Evolutionary conservation across 2,888 invertebrate genomes (phyloP).

Genomic region (Pandemis corylana): DNA sequence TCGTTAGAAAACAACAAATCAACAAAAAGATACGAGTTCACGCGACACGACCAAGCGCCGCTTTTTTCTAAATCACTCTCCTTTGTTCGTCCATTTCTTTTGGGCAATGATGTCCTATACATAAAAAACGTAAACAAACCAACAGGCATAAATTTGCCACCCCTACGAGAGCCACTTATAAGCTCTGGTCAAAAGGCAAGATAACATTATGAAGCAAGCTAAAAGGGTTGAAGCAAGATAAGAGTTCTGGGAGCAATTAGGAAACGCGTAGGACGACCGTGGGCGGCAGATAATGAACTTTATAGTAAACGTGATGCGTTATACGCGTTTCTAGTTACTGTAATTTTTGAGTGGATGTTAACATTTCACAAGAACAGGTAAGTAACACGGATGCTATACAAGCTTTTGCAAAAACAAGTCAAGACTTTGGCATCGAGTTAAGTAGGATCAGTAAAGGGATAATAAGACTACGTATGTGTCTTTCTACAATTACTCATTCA

Average conservation of each 20-base stretch:
- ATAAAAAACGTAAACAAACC: constrained; percentile 12
- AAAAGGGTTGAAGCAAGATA: constrained; percentile 33
- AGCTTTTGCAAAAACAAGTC: no score
- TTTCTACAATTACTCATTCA: no score
- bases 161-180: background rate
- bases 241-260: constrained; percentile 34
- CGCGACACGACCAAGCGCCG: background rate
- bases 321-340: constrained; percentile 24
- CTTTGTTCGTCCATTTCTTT: background rate
- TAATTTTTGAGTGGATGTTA: background rate
- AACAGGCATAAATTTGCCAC: constrained; percentile 27
- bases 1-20: background rate
- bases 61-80: background rate
- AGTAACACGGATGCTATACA: no score
- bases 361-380: background rate
- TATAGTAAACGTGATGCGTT: background rate
- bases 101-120: background rate
- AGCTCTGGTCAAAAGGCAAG: constrained; percentile 6
- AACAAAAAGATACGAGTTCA: background rate
- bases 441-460: no score
- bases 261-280: background rate
- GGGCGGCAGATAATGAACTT: background rate
- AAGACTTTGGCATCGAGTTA: no score
- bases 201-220: constrained; percentile 26
- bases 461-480: no score